Base-by-base conservation (phyloP, 35 echinoderm and acorn worm species). In the Apostichopus japonicus region DNA sequence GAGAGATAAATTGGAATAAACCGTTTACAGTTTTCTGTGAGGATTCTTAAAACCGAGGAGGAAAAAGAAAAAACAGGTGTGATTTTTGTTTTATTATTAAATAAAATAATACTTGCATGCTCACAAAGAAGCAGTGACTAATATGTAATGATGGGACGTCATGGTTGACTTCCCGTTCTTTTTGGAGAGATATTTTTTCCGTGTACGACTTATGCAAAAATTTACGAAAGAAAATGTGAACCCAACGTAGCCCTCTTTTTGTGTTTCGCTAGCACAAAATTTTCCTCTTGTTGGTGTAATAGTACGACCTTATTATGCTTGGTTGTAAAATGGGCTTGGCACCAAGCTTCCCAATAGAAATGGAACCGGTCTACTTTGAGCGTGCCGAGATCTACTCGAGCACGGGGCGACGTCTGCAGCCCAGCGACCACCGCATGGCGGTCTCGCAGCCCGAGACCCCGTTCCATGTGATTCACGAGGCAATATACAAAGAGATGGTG, bases 361-460 rank as follows among this genome's bases (percentile, higher is more conserved):
- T 96, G 94, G 93, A 95, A 92, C 97, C 97, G 58, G 93, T 99
- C n/a, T 92, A 91, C 80, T 99, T 96, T 93, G 97, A 99, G 79
- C 93, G 93, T 88, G 77, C 91, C 77, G 97, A 99, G 62, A 84
- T 95, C 93, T 99, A 96, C 86, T 93, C 91, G 5, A 99, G 95
- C 79, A 96, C 97, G 17, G 97, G 97, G 54, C 95, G 65, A 56
- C 80, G 95, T 57, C 84, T 92, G 65, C 65, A 88, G 59, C 84
- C 94, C 10, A 93, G 90, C 58, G 86, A 95, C 63, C 91, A 91
- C 44, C 52, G 92, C 19, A 90, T 78, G 81, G 93, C 72, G 44
- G 84, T 95, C n/a, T 80, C 79, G 10, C 94, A 88, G 72, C 95
- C 94, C 11, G 92, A 93, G 83, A 99, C 95, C 56, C 87, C 91